Percentiles rank a stretch among this genome's conserved stretches.
Evolutionary conservation across 2,113 vertebrate genomes (phyloP).

Genomic region (Mystacornis crossleyi): DNA sequence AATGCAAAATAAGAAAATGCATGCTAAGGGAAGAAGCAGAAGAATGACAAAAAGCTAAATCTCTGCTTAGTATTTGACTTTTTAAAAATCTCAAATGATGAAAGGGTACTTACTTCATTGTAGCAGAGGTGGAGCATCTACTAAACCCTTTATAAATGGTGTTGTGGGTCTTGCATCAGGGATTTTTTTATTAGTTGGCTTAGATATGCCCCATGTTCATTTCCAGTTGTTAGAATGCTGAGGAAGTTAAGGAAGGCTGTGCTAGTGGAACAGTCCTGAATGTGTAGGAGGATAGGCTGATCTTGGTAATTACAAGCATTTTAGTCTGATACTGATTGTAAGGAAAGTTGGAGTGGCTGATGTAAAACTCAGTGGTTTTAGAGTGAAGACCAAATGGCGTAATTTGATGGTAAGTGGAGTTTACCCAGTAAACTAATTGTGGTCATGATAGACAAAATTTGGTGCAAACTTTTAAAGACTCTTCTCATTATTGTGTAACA

Average conservation of each 20-base stretch:
- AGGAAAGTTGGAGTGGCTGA: not conserved
- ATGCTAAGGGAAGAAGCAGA: not conserved
- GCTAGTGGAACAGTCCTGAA: not conserved
- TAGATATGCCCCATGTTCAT: not conserved
- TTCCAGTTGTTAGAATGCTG: not conserved
- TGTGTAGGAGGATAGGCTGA: not conserved
- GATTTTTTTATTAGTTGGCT: not conserved
- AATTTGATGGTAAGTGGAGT: not conserved
- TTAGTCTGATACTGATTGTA: not conserved
- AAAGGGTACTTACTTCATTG: not conserved
- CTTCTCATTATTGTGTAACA: not conserved
- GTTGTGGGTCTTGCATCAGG: not conserved
- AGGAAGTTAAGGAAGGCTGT: not conserved
- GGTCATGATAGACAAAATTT: not conserved
- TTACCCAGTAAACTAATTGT: not conserved
- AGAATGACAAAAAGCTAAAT: not conserved
- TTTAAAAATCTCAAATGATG: not conserved
- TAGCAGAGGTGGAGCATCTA: not conserved
- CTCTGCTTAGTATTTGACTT: not conserved
- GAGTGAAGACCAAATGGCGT: not conserved
- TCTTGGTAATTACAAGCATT: not conserved
- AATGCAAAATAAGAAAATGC: not conserved
- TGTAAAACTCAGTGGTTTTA: not conserved
- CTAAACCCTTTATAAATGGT: not conserved
- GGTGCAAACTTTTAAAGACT: not conserved